Evolutionary conservation across 2,113 vertebrate genomes (phyloP).

Genomic region (Brachypodius melanocephalos): DNA sequence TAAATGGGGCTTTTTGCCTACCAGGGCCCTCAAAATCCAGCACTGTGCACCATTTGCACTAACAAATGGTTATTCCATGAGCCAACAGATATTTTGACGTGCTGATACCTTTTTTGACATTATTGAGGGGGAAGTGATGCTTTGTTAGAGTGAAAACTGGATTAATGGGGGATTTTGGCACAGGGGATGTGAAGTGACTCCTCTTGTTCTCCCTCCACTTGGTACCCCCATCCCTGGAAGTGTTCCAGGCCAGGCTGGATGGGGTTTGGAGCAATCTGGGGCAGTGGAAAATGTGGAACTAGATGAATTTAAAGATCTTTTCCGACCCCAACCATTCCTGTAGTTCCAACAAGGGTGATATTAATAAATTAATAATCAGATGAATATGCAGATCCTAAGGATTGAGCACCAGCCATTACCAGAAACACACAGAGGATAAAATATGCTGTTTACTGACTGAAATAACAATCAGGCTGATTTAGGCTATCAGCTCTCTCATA

Average conservation of each 20-base stretch:
- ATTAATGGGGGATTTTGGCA: background rate
- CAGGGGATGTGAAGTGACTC: background rate
- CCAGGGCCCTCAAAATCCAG: background rate
- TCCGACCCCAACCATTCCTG: background rate
- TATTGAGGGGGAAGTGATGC: background rate
- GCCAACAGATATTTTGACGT: conserved; percentile 15
- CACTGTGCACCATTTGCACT: background rate
- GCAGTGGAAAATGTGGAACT: background rate
- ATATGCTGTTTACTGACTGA: background rate
- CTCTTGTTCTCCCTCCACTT: background rate
- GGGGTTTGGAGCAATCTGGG: background rate
- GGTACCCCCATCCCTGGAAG: background rate
- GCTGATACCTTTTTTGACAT: conserved; percentile 11
- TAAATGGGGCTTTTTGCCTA: background rate
- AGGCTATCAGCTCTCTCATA: background rate
- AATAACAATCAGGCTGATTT: conserved; percentile 10
- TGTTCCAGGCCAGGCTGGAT: background rate
- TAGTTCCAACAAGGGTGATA: background rate
- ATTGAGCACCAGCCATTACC: background rate
- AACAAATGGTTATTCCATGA: background rate
- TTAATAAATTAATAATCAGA: conserved; percentile 34
- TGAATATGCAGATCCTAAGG: background rate
- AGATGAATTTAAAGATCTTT: background rate
- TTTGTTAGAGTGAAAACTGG: background rate
- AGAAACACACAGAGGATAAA: background rate